phyloP scores from a whole-genome alignment of 2,113 vertebrate species.

The Vulpes lagopus region DNA sequence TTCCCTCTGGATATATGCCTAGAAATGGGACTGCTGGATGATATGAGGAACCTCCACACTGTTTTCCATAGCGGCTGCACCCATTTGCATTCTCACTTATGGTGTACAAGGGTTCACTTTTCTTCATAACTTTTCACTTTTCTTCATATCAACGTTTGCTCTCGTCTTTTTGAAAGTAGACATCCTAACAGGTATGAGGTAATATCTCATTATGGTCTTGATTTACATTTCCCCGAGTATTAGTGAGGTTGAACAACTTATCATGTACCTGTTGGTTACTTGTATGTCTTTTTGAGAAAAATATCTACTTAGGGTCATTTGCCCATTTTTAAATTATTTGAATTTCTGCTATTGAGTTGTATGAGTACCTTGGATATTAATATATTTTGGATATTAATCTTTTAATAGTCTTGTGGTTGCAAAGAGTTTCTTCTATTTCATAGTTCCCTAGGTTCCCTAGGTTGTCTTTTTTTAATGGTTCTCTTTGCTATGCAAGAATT shows the following conservation, averaged over 20 bases:
- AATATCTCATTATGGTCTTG: neutral
- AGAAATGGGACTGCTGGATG: neutral
- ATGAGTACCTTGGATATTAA: neutral
- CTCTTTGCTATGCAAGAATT: neutral
- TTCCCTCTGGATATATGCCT: neutral
- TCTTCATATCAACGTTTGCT: neutral
- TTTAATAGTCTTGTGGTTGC: neutral
- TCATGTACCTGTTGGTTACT: neutral
- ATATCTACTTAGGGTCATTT: neutral
- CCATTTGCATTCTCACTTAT: neutral
- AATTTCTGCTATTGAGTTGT: neutral
- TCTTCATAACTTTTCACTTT: neutral
- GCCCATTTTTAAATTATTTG: neutral
- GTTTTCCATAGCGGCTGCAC: neutral
- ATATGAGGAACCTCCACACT: neutral
- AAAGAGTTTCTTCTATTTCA: neutral
- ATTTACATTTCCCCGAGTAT: neutral
- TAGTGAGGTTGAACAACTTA: neutral
- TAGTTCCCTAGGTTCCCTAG: neutral
- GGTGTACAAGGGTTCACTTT: neutral
- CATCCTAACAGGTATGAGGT: neutral
- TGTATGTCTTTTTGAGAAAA: neutral
- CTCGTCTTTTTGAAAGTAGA: neutral
- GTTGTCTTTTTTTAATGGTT: neutral
- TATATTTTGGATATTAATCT: neutral